Percentiles rank a stretch among this genome's conserved stretches.
Evolutionary conservation across 2,888 invertebrate genomes (phyloP).

Genomic region (Melipona beecheii): DNA sequence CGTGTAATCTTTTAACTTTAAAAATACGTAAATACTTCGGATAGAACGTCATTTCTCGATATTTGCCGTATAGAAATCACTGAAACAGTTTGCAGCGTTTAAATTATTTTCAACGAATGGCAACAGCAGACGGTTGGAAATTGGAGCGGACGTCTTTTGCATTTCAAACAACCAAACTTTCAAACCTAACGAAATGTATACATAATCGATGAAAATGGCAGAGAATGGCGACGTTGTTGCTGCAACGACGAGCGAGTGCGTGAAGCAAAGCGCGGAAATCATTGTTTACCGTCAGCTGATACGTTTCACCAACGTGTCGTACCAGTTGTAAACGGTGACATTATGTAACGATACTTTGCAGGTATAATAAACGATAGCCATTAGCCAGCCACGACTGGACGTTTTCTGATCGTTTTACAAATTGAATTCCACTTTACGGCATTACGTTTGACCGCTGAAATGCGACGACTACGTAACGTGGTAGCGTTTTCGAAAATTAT

Average conservation of each 20-base stretch:
- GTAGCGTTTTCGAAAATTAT: conserved; percentile 18
- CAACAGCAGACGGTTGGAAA: background rate
- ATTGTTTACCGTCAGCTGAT: conserved; percentile 71
- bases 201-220: background rate
- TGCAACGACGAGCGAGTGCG: conserved; percentile 3
- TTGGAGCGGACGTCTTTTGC: background rate
- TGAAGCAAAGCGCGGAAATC: conserved; percentile 67
- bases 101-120: background rate
- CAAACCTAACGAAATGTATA: background rate
- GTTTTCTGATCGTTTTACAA: conserved; percentile 56
- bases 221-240: conserved; percentile 19
- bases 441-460: conserved; percentile 22
- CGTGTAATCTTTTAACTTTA: background rate
- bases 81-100: background rate
- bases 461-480: conserved; percentile 2
- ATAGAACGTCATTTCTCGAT: background rate
- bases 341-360: conserved; percentile 64
- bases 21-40: background rate
- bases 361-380: conserved; percentile 59
- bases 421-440: conserved; percentile 56
- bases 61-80: background rate
- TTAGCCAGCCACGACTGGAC: conserved; percentile 47
- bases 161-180: background rate
- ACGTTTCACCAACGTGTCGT: conserved; percentile 68
- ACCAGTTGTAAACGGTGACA: conserved; percentile 66